Evolutionary conservation across 2,888 invertebrate genomes (phyloP), one percentile per base, ranked within the genome.

Genomic region (Prosopocoilus inquinatus): DNA sequence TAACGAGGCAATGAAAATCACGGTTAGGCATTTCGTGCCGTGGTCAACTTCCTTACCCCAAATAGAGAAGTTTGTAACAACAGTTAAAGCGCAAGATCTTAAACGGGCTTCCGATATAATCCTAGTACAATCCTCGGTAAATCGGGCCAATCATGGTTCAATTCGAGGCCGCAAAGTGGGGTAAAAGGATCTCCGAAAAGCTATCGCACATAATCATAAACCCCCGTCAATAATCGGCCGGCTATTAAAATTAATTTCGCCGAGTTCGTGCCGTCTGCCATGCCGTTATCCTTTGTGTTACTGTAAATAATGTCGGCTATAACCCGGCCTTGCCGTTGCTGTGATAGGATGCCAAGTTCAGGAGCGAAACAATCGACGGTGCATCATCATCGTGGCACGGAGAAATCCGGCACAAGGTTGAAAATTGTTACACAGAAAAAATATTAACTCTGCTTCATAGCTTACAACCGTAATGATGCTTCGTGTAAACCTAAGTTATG

Each of bases 381-480:
- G 32, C 38, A 46, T 48, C 38, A 53, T 47, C 47, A 48, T 48
- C 53, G 35, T 53, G 43, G 53, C 53, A 48, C 48, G 11, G 41
- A 53, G 53, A 53, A 53, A 28, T 53, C 43, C 43, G 43, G 53
- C 47, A 53, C 53, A 53, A 53, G 53, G 53, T 53, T 53, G 47
- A 41, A 53, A 33, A 32, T 50, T 33, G 34, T 47, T 28, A 4
- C 20, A 28, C 20, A 28, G 20, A 28, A 28, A 20, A 28, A 28
- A 28, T 28, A 28, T 28, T 28, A 28, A 28, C 20, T 28, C 20
- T 3, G 20, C 3, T 7, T 28, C 5, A 28, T 28, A 28, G 20
- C 20, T 28, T 28, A 28, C 20, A 28, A 28, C 20, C 5, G 4
- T 28, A 28, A 28, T 28, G 20, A 28, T 28, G 20, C 20, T 28